Evolutionary conservation across 2,888 invertebrate species (phyloP).

Genomic region (Catocala sponsa): DNA sequence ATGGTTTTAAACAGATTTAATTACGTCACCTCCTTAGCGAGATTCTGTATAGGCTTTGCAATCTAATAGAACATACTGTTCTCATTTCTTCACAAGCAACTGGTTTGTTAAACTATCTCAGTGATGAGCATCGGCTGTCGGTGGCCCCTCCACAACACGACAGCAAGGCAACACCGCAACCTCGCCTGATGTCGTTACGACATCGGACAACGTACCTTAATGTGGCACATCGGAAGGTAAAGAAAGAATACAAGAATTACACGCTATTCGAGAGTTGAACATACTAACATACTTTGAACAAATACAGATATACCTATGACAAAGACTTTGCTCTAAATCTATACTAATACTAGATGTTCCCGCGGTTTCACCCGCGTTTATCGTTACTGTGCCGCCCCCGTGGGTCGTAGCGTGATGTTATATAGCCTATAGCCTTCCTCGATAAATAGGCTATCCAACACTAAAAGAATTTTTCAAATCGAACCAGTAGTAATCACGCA

Average conservation of each 20-base stretch:
- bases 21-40: too few relatives aligned
- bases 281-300: background rate
- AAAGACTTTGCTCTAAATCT: too few relatives aligned
- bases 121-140: background rate
- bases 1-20: too few relatives aligned
- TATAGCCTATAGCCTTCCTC: too few relatives aligned
- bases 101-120: constrained; percentile 8
- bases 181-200: constrained; percentile 10
- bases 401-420: too few relatives aligned
- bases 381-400: too few relatives aligned
- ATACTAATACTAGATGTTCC: too few relatives aligned
- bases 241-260: constrained; percentile 5
- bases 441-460: too few relatives aligned
- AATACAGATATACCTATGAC: too few relatives aligned
- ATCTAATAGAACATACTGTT: constrained; percentile 5
- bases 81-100: constrained; percentile 10
- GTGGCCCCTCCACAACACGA: background rate
- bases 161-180: constrained; percentile 3
- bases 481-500: too few relatives aligned
- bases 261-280: background rate
- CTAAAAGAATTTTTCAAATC: too few relatives aligned
- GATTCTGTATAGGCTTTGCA: background rate
- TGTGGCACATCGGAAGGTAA: constrained; percentile 5
- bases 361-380: too few relatives aligned
- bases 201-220: constrained; percentile 13